These are phyloP conservation scores for Cephus runcator DNA, from an alignment of 2,888 invertebrate species.

Conservation along the genomic window DNA sequence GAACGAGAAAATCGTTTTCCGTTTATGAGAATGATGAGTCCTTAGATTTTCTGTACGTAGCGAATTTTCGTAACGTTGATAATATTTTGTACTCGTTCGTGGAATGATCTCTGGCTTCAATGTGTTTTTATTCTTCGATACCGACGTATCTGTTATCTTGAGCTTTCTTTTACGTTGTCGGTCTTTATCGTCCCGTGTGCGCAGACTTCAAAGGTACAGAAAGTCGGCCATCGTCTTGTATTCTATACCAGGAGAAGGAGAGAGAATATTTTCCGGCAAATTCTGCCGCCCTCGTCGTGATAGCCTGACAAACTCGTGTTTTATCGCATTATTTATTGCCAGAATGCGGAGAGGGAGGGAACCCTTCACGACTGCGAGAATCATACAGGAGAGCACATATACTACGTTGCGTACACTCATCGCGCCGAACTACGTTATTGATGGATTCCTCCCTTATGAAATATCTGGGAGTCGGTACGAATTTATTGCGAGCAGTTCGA, in stretches of 20 bases:
- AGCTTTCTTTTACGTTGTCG: background rate
- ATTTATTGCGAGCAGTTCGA: conserved; percentile 63
- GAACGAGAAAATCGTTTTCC: background rate
- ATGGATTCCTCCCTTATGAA: conserved; percentile 66
- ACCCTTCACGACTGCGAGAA: conserved; percentile 31
- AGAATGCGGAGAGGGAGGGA: conserved; percentile 41
- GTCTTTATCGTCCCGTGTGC: background rate
- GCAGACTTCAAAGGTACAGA: background rate
- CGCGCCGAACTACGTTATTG: conserved; percentile 52
- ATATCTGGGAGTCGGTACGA: conserved; percentile 60
- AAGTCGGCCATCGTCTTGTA: background rate
- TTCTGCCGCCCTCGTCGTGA: conserved; percentile 47
- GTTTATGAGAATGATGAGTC: no score
- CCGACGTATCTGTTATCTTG: background rate
- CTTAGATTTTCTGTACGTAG: background rate
- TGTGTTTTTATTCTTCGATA: background rate
- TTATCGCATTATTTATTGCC: conserved; percentile 66
- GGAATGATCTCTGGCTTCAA: background rate
- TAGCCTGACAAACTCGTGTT: conserved; percentile 64
- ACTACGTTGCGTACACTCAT: conserved; percentile 17
- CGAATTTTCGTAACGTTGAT: background rate
- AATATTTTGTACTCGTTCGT: background rate
- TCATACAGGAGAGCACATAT: conserved; percentile 30
- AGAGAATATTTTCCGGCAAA: conserved; percentile 19
- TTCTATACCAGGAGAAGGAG: background rate